Conservation (phyloP, 2,888 invertebrate species). For the Trachelus troglodyta region DNA sequence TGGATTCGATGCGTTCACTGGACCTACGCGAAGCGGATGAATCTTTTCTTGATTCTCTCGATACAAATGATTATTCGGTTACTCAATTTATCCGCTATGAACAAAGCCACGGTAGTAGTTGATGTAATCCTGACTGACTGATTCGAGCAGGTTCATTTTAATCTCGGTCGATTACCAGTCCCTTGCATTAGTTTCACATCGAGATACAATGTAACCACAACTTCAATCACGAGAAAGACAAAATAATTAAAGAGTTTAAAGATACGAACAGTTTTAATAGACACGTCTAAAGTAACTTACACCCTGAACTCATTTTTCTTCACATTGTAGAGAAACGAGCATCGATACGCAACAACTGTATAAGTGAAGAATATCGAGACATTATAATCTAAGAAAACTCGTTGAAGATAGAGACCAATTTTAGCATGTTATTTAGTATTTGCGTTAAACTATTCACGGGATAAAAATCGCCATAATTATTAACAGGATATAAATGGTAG, state of each 20-base stretch:
- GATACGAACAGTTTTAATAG: not conserved
- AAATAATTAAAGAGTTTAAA: not conserved
- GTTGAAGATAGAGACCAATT: not conserved
- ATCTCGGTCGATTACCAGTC: not conserved
- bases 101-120: not conserved
- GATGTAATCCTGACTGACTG: not conserved
- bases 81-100: not conserved
- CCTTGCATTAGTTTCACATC: not conserved
- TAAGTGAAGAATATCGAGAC: not conserved
- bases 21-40: not conserved
- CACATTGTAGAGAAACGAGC: no score
- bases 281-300: no score
- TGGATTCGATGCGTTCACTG: constrained; percentile 26
- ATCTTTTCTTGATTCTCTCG: not conserved
- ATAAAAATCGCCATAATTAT: not conserved
- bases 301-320: no score
- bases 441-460: not conserved
- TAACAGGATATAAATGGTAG: not conserved
- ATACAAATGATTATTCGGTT: not conserved
- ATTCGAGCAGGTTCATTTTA: not conserved
- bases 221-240: not conserved
- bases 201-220: not conserved
- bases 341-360: not conserved
- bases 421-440: not conserved
- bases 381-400: not conserved